A percentile compares a stretch with the other conserved stretches of the same genome.
phyloP scores from a whole-genome alignment of 2,888 invertebrate species.

The Melanotus villosus region DNA sequence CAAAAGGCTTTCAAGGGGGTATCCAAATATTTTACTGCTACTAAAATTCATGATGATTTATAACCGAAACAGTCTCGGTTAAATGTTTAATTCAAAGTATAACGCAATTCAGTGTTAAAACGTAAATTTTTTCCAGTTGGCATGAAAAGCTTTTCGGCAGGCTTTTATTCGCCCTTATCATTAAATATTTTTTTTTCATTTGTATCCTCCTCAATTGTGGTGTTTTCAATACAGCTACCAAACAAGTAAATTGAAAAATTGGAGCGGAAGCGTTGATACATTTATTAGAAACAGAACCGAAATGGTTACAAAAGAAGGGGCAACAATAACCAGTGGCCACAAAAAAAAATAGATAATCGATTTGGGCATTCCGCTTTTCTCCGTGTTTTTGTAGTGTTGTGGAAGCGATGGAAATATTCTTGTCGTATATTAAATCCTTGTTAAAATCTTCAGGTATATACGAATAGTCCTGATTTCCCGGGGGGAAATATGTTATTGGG shows the following conservation, averaged over 20 bases:
- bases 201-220: conserved; percentile 1
- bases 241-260: conserved; percentile 28
- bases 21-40: not conserved
- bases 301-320: conserved; percentile 21
- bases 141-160: not conserved
- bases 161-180: not conserved
- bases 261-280: conserved; percentile 26
- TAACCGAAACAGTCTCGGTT: not conserved
- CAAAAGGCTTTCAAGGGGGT: not conserved
- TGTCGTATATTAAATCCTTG: conserved; percentile 51
- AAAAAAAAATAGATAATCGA: conserved; percentile 15
- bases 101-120: too few species aligned
- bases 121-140: not conserved
- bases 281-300: conserved; percentile 23
- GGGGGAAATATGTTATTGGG: conserved; percentile 58
- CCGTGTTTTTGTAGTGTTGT: not conserved
- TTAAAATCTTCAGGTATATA: conserved; percentile 54
- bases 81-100: not conserved
- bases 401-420: conserved; percentile 3
- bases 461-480: conserved; percentile 59
- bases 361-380: not conserved
- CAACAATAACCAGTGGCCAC: conserved; percentile 13
- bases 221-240: conserved; percentile 20
- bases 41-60: not conserved
- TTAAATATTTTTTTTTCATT: not conserved